Evolutionary conservation across 2,797 vertebrate species (phyloP).

Genomic region (Aplochiton taeniatus): DNA sequence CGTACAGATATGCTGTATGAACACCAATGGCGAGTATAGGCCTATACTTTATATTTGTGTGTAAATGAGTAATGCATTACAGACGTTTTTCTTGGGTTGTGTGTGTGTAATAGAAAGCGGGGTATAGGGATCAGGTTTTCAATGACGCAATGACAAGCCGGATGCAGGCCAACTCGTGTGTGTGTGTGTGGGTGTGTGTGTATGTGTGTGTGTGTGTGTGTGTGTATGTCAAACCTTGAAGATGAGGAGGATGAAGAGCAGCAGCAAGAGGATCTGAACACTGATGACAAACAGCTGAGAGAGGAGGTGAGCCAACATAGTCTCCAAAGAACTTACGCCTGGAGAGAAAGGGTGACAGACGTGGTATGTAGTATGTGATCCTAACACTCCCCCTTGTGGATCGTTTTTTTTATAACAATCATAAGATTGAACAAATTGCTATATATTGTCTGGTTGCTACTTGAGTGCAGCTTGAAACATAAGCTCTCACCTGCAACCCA

Average conservation of each 20-base stretch:
- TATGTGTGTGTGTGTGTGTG: slow-evolving; percentile 15
- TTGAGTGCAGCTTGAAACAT: slow-evolving; percentile 3
- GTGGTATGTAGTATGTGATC: slow-evolving; percentile 10
- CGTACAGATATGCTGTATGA: no score
- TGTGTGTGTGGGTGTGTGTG: slow-evolving; percentile 4
- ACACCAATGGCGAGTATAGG: no score
- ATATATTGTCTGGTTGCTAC: not conserved
- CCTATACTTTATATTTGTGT: no score
- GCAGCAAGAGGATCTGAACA: slow-evolving; percentile 72
- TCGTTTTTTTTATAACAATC: slow-evolving; percentile 23
- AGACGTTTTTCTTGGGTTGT: not conserved
- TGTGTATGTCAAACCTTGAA: slow-evolving; percentile 55
- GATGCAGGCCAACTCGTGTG: not conserved
- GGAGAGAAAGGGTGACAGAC: not conserved
- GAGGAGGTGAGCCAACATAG: slow-evolving; percentile 74
- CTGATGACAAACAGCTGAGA: slow-evolving; percentile 77
- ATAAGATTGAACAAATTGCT: not conserved
- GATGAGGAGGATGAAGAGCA: slow-evolving; percentile 78
- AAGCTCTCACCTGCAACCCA: slow-evolving; percentile 78
- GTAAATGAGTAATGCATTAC: no score
- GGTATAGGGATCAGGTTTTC: not conserved
- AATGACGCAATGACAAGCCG: not conserved
- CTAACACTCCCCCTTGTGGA: slow-evolving; percentile 55
- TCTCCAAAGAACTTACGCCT: slow-evolving; percentile 75
- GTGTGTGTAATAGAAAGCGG: not conserved